Conservation (phyloP, 1,140 invertebrate species). For the Drosophila punjabiensis region DNA sequence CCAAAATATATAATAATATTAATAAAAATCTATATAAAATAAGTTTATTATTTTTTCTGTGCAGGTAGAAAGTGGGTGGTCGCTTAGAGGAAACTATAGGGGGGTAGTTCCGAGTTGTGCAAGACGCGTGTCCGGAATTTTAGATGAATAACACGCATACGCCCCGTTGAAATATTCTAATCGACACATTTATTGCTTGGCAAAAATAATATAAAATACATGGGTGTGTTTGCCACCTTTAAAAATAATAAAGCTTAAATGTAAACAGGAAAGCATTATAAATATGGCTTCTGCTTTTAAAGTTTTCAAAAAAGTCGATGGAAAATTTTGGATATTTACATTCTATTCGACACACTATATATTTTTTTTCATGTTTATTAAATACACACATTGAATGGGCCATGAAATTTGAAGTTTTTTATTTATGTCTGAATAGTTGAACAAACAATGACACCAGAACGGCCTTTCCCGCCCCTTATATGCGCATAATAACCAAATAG, state of each 20-base stretch:
- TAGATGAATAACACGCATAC: constrained; percentile 61
- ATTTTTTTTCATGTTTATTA: constrained; percentile 2
- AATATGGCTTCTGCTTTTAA: neutral
- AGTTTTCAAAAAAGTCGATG: neutral
- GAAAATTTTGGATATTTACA: constrained; percentile 1
- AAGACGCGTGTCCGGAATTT: constrained; percentile 54
- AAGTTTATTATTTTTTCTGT: neutral
- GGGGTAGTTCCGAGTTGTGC: constrained; percentile 8
- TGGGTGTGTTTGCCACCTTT: constrained; percentile 9
- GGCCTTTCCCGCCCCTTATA: constrained; percentile 10
- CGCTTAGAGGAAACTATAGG: neutral
- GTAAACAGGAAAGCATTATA: constrained; percentile 25
- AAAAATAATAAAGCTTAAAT: constrained; percentile 18
- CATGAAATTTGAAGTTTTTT: constrained; percentile 15
- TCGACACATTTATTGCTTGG: constrained; percentile 18
- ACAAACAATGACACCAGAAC: constrained; percentile 3
- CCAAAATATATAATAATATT: neutral
- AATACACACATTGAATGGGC: neutral
- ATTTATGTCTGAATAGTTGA: constrained; percentile 14
- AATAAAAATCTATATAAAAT: neutral
- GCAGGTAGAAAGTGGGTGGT: constrained; percentile 4
- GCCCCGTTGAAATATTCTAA: constrained; percentile 24
- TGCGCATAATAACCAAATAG: constrained; percentile 8
- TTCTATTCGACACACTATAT: neutral
- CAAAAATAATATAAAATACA: constrained; percentile 6